These are phyloP conservation scores for Parascotia fuliginaria DNA, from an alignment of 2,888 invertebrate species.

Conservation along the genomic window DNA sequence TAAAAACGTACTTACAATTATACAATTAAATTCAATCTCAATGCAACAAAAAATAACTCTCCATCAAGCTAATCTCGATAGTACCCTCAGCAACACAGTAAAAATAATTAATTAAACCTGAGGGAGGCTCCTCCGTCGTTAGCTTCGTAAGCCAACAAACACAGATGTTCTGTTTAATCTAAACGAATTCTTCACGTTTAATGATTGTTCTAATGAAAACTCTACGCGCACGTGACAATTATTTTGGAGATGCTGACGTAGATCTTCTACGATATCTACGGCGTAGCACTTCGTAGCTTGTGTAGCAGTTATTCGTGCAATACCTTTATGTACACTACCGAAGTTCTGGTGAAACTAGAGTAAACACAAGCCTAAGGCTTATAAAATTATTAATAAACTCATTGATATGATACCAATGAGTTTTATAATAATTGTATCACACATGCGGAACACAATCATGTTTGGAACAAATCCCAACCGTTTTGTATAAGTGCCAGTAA, in stretches of 20 bases:
- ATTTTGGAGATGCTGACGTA: constrained; percentile 9
- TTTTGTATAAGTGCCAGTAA: constrained; percentile 23
- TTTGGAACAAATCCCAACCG: constrained; percentile 17
- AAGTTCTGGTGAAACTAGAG: no score
- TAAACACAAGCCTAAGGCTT: no score
- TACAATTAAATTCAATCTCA: no score
- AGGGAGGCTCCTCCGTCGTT: constrained; percentile 11
- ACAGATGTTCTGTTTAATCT: constrained; percentile 38
- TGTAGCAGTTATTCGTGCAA: constrained; percentile 2
- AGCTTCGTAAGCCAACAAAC: constrained; percentile 16
- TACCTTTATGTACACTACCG: no score
- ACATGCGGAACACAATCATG: constrained; percentile 18
- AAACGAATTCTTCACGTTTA: constrained; percentile 31
- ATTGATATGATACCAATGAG: no score
- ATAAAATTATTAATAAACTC: no score
- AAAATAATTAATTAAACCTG: constrained; percentile 38
- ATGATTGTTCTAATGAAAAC: constrained; percentile 25
- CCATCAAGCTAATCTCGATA: not conserved
- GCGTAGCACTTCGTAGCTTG: constrained; percentile 20
- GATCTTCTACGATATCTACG: constrained; percentile 15
- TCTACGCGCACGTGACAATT: constrained; percentile 10
- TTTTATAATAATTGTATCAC: constrained; percentile 15
- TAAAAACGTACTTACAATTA: no score
- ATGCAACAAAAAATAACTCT: not conserved
- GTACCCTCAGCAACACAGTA: constrained; percentile 16